These are phyloP conservation scores for Triplophysa siluroides DNA, from an alignment of 2,113 vertebrate genomes.

Conservation along the genomic window DNA sequence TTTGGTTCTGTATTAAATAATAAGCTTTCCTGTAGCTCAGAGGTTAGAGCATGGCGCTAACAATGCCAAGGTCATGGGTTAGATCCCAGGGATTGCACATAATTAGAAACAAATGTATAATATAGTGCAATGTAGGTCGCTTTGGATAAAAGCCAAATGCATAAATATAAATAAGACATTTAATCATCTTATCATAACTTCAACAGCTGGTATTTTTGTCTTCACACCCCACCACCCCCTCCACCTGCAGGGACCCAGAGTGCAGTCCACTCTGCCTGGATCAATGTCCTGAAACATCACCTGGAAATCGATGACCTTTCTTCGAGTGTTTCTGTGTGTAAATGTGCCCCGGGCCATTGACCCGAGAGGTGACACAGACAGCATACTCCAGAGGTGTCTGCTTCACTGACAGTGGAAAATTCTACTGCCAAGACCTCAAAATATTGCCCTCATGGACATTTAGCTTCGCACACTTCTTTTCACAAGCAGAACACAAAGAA, in stretches of 20 bases:
- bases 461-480: background rate
- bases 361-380: constrained; percentile 32
- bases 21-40: too few relatives aligned
- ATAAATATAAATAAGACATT: background rate
- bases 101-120: too few relatives aligned
- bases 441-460: constrained; percentile 5
- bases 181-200: background rate
- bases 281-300: constrained; percentile 54
- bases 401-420: constrained; percentile 23
- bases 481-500: background rate
- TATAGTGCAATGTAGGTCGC: too few relatives aligned
- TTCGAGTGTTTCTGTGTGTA: constrained; percentile 23
- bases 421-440: constrained; percentile 3
- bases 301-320: constrained; percentile 54
- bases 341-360: constrained; percentile 22
- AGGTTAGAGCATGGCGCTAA: too few relatives aligned
- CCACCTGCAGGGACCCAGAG: constrained; percentile 22
- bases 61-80: too few relatives aligned
- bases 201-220: constrained; percentile 10
- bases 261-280: constrained; percentile 37
- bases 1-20: too few relatives aligned
- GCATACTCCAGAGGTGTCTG: constrained; percentile 32
- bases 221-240: constrained; percentile 1
- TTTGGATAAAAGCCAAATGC: too few relatives aligned
- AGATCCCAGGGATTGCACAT: too few relatives aligned